Evolutionary conservation across 1,140 invertebrate species (phyloP).

Genomic region (Acromyrmex heyeri): DNA sequence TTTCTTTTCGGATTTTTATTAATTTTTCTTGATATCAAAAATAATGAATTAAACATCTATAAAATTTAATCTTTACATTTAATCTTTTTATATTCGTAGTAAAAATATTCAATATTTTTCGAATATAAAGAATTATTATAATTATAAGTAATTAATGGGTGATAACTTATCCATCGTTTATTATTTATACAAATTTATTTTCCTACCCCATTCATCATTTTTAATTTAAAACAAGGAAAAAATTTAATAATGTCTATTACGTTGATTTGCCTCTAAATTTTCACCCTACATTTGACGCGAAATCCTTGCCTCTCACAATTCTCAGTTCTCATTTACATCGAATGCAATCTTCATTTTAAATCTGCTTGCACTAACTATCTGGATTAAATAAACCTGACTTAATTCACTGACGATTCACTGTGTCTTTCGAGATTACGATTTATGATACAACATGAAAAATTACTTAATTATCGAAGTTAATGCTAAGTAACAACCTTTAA

Average conservation of each 20-base stretch:
- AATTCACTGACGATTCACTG: conserved; percentile 13
- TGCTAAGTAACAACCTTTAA: background rate
- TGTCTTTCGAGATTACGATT: conserved; percentile 26
- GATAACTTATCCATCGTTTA: background rate
- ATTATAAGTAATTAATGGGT: background rate
- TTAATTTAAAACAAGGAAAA: background rate
- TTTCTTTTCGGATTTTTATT: background rate
- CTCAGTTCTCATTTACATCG: conserved; percentile 5
- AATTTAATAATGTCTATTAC: conserved; percentile 22
- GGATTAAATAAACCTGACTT: conserved; percentile 40
- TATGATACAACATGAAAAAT: background rate
- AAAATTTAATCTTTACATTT: background rate
- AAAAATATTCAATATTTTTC: background rate
- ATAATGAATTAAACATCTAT: background rate
- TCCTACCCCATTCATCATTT: background rate
- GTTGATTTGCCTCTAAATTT: background rate
- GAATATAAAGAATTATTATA: background rate
- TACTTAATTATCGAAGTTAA: conserved; percentile 35
- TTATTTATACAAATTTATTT: background rate
- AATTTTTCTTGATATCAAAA: background rate
- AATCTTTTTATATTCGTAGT: background rate
- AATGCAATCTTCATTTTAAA: conserved; percentile 46
- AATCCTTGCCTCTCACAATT: conserved; percentile 14
- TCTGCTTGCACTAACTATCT: conserved; percentile 29
- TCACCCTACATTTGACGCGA: background rate